These are phyloP conservation scores for Hypolimnas misippus DNA, from an alignment of 2,888 invertebrate genomes.

Conservation along the genomic window DNA sequence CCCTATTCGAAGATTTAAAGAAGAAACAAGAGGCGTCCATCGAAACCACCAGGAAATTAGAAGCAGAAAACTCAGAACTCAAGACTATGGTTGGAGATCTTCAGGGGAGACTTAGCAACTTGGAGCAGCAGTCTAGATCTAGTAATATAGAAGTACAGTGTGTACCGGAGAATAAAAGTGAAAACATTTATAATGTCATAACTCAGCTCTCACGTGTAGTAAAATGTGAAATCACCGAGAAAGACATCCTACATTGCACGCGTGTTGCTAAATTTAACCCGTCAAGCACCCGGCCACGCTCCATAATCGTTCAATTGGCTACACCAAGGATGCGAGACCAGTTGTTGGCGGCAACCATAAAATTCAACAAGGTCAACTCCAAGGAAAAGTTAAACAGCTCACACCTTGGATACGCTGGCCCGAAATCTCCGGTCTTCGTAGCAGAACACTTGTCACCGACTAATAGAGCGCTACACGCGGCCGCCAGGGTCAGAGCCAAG, in stretches of 20 bases:
- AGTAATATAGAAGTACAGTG: constrained; percentile 8
- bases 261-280: background rate
- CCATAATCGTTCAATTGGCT: background rate
- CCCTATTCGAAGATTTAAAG: background rate
- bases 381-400: background rate
- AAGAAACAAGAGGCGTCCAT: background rate
- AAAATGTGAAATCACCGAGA: background rate
- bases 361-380: background rate
- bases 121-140: constrained; percentile 5
- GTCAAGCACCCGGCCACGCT: background rate
- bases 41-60: background rate
- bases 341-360: background rate
- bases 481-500: constrained; percentile 1
- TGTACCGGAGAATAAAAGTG: constrained; percentile 4
- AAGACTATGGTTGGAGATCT: background rate
- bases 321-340: constrained; percentile 1
- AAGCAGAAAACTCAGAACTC: background rate
- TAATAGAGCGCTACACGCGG: constrained; percentile 10
- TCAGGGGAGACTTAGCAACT: background rate
- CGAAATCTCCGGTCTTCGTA: constrained; percentile 1
- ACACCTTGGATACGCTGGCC: background rate
- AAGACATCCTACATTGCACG: background rate
- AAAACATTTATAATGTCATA: background rate
- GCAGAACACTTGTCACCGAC: constrained; percentile 14
- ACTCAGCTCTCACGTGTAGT: background rate